Conservation (phyloP, 92 coral and sea anemone species). For the Anthopleura xanthogrammica region DNA sequence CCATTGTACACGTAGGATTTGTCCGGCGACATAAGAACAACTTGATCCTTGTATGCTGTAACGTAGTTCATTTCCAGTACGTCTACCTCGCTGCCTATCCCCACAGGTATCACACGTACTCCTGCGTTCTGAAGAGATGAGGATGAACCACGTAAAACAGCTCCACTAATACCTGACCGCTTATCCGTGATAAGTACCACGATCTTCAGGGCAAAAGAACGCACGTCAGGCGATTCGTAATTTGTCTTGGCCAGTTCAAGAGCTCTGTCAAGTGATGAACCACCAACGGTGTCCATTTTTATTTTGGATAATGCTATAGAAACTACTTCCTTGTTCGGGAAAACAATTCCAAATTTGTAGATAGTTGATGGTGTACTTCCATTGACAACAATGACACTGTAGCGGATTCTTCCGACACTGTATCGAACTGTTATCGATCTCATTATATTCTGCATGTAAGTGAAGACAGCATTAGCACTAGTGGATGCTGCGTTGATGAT, state of each 20-base stretch:
- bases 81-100: constrained; percentile 23
- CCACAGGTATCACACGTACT: constrained; percentile 29
- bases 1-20: constrained; percentile 19
- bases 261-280: constrained; percentile 29
- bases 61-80: constrained; percentile 22
- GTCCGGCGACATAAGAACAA: constrained; percentile 24
- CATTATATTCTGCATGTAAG: constrained; percentile 25
- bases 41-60: constrained; percentile 33
- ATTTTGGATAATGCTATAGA: constrained; percentile 22
- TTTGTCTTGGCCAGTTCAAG: constrained; percentile 22
- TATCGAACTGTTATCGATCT: constrained; percentile 19
- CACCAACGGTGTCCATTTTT: constrained; percentile 12
- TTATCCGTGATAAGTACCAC: constrained; percentile 28
- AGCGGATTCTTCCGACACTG: constrained; percentile 30
- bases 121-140: constrained; percentile 27
- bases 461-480: constrained; percentile 15
- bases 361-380: constrained; percentile 25
- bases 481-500: constrained; percentile 23
- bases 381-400: constrained; percentile 25
- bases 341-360: constrained; percentile 33
- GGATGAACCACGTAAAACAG: constrained; percentile 18
- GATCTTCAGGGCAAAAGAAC: constrained; percentile 18
- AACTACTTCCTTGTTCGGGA: constrained; percentile 16
- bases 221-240: constrained; percentile 24
- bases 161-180: constrained; percentile 9